Evolutionary conservation across 92 coral and sea anemone species (phyloP), one percentile per base, ranked within the genome.

Genomic region (Porites divaricata): DNA sequence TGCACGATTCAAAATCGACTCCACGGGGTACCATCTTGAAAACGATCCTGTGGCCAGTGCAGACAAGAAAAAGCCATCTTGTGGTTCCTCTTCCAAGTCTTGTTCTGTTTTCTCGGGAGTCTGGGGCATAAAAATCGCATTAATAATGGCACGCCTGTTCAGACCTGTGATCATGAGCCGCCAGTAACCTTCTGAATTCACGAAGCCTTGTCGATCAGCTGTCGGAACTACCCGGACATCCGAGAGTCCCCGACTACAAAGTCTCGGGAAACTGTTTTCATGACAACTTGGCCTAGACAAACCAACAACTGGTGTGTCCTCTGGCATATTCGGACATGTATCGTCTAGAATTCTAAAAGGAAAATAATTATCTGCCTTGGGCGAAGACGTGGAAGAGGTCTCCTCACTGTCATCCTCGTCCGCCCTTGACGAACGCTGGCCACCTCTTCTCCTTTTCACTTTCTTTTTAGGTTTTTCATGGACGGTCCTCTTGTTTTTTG

Each of bases 161-260:
- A 87, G 71, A 14, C 91, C 93, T 3, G 83, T 67, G 8, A 90
- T 69, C 84, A 90, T 63, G 19, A 90, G 83, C 76, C 93, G 88
- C 93, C 90, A 87, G 78, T 87, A 75, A 15, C 90, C 87, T n/a
- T 67, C 81, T 63, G 83, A 8, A 4, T 20, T 23, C 70, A 64
- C 90, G 78, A 87, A 87, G 70, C 76, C 82, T 68, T 87, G 82
- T 53, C 87, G 81, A 72, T 87, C 81, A 52, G 90, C 87, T 19
- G 25, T 81, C 75, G 90, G 82, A n/a, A 87, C 75, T 17, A 74
- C 77, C 21, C 61, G 49, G 28, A 56, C 70, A 51, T 75, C 82
- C 76, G 73, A 14, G n/a, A 28, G 65, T 21, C 63, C 87, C 67
- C 63, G 87, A 73, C 84, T 81, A 50, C 90, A 81, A 16, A 81